Conservation (phyloP, 2,888 invertebrate genomes). For the Drosophila yooni region DNA sequence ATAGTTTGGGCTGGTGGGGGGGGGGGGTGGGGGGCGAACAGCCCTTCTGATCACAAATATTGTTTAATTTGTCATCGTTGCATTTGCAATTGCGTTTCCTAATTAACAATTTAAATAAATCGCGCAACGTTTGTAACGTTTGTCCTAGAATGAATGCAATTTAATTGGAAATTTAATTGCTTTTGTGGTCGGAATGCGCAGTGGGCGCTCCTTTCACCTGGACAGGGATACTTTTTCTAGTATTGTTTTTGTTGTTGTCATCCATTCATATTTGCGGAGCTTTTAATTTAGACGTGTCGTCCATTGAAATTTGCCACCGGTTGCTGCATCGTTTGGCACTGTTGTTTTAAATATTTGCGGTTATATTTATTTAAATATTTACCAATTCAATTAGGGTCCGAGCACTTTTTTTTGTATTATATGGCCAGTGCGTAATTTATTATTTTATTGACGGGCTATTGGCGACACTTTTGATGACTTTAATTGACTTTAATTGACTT, state of each 20-base stretch:
- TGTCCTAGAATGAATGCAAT: slow-evolving; percentile 77
- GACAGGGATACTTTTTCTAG: slow-evolving; percentile 12
- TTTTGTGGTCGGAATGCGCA: slow-evolving; percentile 73
- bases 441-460: slow-evolving; percentile 52
- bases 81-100: slow-evolving; percentile 73
- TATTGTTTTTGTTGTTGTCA: slow-evolving; percentile 31
- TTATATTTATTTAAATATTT: slow-evolving; percentile 81
- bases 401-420: slow-evolving; percentile 15
- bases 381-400: slow-evolving; percentile 76
- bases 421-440: slow-evolving; percentile 44
- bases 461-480: slow-evolving; percentile 52
- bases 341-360: slow-evolving; percentile 82
- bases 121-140: slow-evolving; percentile 66
- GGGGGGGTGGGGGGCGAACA: too few relatives aligned
- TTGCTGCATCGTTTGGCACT: slow-evolving; percentile 62
- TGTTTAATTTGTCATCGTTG: slow-evolving; percentile 61
- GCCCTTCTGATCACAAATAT: slow-evolving; percentile 31
- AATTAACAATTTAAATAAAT: slow-evolving; percentile 82
- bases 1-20: slow-evolving; percentile 1
- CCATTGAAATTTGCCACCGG: slow-evolving; percentile 66
- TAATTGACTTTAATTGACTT: slow-evolving; percentile 72
- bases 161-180: slow-evolving; percentile 83
- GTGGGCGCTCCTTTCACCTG: slow-evolving; percentile 43
- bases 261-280: slow-evolving; percentile 56
- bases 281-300: slow-evolving; percentile 75